phyloP scores from a whole-genome alignment of 1,140 invertebrate genomes.

The Chironomus striatipennis region DNA sequence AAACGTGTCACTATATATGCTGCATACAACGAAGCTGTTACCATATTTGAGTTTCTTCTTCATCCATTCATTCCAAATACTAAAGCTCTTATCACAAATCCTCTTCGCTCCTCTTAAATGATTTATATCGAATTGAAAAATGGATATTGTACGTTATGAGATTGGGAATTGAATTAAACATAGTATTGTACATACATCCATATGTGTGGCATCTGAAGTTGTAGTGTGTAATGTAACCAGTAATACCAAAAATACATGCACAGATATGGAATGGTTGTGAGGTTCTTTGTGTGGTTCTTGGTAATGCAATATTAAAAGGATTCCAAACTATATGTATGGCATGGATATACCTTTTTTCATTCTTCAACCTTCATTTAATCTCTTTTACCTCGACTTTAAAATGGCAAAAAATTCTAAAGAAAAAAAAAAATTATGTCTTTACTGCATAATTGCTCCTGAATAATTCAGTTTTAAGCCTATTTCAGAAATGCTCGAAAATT shows the following conservation, averaged over 20 bases:
- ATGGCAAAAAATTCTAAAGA: too few species aligned
- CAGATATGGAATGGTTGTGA: neutral
- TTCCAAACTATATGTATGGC: too few species aligned
- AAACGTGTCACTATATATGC: too few species aligned
- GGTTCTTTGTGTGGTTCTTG: neutral
- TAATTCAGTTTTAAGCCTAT: neutral
- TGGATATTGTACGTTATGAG: neutral
- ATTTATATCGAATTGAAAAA: slow-evolving; percentile 1
- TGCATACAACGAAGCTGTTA: too few species aligned
- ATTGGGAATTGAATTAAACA: neutral
- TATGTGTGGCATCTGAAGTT: neutral
- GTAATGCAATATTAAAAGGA: too few species aligned
- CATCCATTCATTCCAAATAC: too few species aligned
- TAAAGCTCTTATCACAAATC: neutral
- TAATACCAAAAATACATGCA: neutral
- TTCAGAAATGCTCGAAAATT: neutral
- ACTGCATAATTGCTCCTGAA: neutral
- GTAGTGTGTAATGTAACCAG: neutral
- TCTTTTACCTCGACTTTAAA: too few species aligned
- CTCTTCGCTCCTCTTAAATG: neutral
- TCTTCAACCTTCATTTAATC: too few species aligned
- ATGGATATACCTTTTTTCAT: too few species aligned
- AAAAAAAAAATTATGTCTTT: neutral
- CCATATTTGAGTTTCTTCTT: too few species aligned
- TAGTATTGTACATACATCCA: neutral